Evolutionary conservation across 2,797 vertebrate genomes (phyloP).

Genomic region (Schizopygopsis malacanthus): DNA sequence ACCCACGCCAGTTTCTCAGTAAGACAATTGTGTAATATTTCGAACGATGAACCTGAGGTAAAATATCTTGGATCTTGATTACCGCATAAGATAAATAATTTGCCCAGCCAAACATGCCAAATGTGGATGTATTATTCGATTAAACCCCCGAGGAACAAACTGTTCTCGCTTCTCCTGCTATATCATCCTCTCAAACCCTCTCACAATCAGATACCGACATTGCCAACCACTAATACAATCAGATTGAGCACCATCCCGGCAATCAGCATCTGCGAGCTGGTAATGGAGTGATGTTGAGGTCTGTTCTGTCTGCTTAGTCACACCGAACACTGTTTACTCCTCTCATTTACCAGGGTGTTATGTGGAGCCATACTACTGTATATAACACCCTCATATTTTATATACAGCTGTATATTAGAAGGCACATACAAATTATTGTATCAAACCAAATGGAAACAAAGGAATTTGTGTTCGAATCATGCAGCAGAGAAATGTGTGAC

Average conservation of each 20-base stretch:
- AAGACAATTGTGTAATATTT: background rate
- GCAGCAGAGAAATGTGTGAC: background rate
- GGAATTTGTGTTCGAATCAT: background rate
- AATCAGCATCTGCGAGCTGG: conserved; percentile 3
- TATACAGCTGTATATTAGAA: background rate
- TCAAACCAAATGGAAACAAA: background rate
- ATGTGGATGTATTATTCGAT: conserved; percentile 1
- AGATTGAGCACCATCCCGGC: background rate
- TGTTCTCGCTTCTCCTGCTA: background rate
- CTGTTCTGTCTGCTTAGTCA: background rate
- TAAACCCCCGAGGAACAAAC: background rate
- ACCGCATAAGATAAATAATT: conserved; percentile 13
- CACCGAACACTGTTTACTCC: conserved; percentile 22
- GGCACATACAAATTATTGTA: background rate
- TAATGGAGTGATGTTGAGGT: conserved; percentile 28
- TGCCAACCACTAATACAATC: conserved; percentile 28
- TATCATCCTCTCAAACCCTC: background rate
- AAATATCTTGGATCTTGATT: background rate
- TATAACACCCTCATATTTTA: background rate
- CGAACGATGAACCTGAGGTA: background rate
- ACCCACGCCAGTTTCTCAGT: background rate
- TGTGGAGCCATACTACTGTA: background rate
- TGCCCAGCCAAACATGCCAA: background rate
- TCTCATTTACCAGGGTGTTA: conserved; percentile 22
- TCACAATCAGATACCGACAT: background rate